These are phyloP conservation scores for Brachionus asplanchnoidis DNA, from an alignment of 1,140 invertebrate genomes.

Conservation along the genomic window DNA sequence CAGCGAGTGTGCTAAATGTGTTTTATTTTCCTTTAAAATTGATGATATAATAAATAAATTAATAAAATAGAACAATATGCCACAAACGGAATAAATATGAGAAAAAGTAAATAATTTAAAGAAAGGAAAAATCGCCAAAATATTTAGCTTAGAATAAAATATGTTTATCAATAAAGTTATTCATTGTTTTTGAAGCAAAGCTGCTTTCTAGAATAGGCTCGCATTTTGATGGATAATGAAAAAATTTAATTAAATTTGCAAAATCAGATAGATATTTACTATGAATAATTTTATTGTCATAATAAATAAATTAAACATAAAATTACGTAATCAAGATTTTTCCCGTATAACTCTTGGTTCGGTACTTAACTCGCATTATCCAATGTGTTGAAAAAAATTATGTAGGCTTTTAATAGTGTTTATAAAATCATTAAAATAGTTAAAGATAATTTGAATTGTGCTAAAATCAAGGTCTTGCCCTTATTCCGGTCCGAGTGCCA, in stretches of 20 bases:
- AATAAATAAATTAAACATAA: conserved; percentile 31
- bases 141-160: not conserved
- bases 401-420: not conserved
- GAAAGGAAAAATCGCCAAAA: not conserved
- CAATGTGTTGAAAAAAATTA: not conserved
- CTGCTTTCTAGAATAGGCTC: not conserved
- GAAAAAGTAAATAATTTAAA: not conserved
- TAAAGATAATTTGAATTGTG: not conserved
- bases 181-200: not conserved
- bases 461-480: not conserved
- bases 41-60: not conserved
- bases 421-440: not conserved
- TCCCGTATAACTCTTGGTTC: not conserved
- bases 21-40: not conserved
- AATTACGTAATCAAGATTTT: conserved; percentile 5
- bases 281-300: conserved; percentile 32
- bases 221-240: not conserved
- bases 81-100: not conserved
- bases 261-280: conserved; percentile 17
- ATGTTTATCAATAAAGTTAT: not conserved
- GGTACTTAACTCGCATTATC: not conserved
- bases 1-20: not conserved
- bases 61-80: not conserved
- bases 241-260: not conserved
- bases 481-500: not conserved